A percentile compares a stretch with the other conserved stretches of the same genome.
Evolutionary conservation across 2,113 vertebrate genomes (phyloP).

Genomic region (Athene noctua): DNA sequence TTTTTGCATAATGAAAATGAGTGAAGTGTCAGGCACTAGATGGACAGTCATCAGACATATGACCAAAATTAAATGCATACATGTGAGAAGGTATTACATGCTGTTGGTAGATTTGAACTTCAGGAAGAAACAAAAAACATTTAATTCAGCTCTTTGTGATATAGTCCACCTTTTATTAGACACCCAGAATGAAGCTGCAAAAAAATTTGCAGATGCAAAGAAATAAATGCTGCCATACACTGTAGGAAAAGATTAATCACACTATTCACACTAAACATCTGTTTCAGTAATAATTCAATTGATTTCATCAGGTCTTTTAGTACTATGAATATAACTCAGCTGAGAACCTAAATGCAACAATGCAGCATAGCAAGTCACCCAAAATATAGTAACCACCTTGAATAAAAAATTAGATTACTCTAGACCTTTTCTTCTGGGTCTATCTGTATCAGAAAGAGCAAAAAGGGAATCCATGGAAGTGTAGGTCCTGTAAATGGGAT

Average conservation of each 20-base stretch:
- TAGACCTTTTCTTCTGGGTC: neutral
- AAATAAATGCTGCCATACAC: neutral
- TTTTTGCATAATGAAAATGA: neutral
- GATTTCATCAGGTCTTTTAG: neutral
- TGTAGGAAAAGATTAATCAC: neutral
- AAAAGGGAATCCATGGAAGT: neutral
- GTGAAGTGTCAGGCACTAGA: neutral
- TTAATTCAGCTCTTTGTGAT: neutral
- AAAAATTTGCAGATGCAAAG: neutral
- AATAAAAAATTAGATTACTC: neutral
- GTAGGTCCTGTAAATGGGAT: neutral
- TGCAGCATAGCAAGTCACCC: neutral
- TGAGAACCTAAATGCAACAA: neutral
- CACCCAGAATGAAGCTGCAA: neutral
- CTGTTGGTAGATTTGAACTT: neutral
- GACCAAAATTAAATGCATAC: neutral
- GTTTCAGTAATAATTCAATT: neutral
- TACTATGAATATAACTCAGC: neutral
- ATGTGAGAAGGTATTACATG: neutral
- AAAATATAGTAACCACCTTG: neutral
- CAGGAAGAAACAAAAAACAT: neutral
- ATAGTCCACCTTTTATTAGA: neutral
- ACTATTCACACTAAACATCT: neutral
- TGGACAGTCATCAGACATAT: neutral
- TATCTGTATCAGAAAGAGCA: neutral